Base-by-base conservation (phyloP, 2,113 vertebrate genomes). In the Alethe castanea region DNA sequence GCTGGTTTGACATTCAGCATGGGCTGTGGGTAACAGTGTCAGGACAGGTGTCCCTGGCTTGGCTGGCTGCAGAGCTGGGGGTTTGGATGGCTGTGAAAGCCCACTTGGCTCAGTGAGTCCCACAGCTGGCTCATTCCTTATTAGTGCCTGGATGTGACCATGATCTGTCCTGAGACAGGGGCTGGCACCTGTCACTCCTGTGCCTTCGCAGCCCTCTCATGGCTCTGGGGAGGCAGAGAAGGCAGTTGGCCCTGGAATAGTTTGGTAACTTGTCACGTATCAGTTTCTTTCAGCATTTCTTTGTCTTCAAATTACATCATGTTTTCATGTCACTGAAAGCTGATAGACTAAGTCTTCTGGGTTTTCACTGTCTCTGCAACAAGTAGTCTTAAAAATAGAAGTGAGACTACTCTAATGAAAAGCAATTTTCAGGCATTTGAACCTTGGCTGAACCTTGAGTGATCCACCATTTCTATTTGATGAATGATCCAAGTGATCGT, bases 261-360 rank as follows among this genome's bases (percentile, higher is more conserved):
- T 71, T 89, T 65, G 65, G 3, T 71, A 24, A 50, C 40, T 85
- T 47, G 42, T 73, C 61, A 54, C 2, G 2, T 82, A 91, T n/a
- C 81, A 14, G 1, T 90, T 88, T 85, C 77, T 84, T 56, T 14
- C 70, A 73, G 48, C 73, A 80, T 90, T 90, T 93, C 78, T 85
- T 91, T 81, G 53, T 94, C 73, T 90, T 93, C 8, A 3, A 19
- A 44, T 94, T 93, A 85, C 87, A 72, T 95, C 57, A 60, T 91
- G 62, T 74, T 85, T 91, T 87, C 48, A 18, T 50, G 16, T 11
- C 81, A 19, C 73, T 79, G 89, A 81, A 88, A 94, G 42, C 57
- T 92, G 88, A 92, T 62, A 90, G 80, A 20, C 62, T 42, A 0
- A 2, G 2, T 62, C 52, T 61, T 91, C 73, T 78, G 60, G 26